Evolutionary conservation across 2,888 invertebrate species (phyloP).

Genomic region (Crocallis elinguaria): DNA sequence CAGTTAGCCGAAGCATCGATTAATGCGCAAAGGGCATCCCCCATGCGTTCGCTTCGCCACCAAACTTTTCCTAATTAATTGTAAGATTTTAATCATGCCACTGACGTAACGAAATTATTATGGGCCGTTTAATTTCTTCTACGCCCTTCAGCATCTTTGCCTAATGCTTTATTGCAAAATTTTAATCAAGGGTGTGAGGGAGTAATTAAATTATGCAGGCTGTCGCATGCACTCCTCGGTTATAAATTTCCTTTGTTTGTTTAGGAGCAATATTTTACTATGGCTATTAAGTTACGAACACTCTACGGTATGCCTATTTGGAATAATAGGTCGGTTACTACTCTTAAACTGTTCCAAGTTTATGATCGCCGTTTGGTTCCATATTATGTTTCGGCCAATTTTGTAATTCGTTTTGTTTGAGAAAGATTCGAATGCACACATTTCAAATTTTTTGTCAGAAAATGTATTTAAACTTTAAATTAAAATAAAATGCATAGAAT

Average conservation of each 20-base stretch:
- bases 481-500: too few species aligned
- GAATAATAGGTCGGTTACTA: constrained; percentile 23
- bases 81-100: constrained; percentile 80
- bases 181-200: constrained; percentile 82
- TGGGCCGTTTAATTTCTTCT: constrained; percentile 81
- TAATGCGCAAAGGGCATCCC: constrained; percentile 55
- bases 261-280: constrained; percentile 54
- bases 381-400: background rate
- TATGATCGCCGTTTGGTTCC: constrained; percentile 25
- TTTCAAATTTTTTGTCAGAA: background rate
- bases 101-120: constrained; percentile 80
- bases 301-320: constrained; percentile 10
- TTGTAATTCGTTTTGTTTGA: background rate
- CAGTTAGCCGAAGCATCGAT: constrained; percentile 49
- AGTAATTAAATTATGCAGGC: constrained; percentile 83
- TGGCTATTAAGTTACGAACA: constrained; percentile 20
- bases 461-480: too few species aligned
- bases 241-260: constrained; percentile 76
- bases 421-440: background rate
- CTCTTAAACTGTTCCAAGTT: constrained; percentile 26
- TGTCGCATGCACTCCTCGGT: constrained; percentile 79
- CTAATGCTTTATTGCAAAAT: constrained; percentile 80
- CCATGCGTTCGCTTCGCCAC: constrained; percentile 45
- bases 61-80: constrained; percentile 81
- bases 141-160: constrained; percentile 73